Evolutionary conservation across 2,888 invertebrate genomes (phyloP), one percentile per base, ranked within the genome.

Genomic region (Drosophila anomelani): DNA sequence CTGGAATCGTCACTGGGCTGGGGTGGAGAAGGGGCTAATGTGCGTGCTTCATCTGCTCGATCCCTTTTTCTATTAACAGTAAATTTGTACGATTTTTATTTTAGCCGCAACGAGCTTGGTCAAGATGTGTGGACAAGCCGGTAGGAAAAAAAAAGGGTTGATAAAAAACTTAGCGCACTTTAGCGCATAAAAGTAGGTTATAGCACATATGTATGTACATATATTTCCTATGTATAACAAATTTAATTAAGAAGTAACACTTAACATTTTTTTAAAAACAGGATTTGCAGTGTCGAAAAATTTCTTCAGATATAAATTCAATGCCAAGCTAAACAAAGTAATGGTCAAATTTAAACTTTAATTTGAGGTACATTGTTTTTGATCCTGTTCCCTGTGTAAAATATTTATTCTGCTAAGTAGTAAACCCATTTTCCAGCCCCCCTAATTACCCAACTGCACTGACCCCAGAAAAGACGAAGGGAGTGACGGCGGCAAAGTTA

Each of bases 31-130:
- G 51, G 63, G 70, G 59, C 49, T 66, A 61, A 73, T 75, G 72
- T 75, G 67, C 77, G 77, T 81, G 81, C 78, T 57, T 73, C 78
- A 81, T 72, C 69, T 70, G 74, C 53, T 76, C 57, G 71, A 80
- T 77, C 82, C 88, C 77, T 82, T 90, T 90, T 87, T 88, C 89
- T 91, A 91, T 91, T 90, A 91, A 88, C 91, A 88, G 90, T 91
- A 91, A 90, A 91, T 91, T 90, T 82, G 79, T 79, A 78, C 61
- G 75, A 75, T 78, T 82, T 75, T 78, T 70, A 70, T 75, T 60
- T 76, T 74, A 72, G 73, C 86, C 78, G 46, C 76, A 79, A 78
- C 63, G 49, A 39, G 72, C 53, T 73, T 63, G 68, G 78, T 44
- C 64, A 53, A 61, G 43, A 66, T 61, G 64, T 66, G 61, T 61